Evolutionary conservation across 1,140 invertebrate species (phyloP), one percentile per base, ranked within the genome.

Genomic region (Magallana angulata): DNA sequence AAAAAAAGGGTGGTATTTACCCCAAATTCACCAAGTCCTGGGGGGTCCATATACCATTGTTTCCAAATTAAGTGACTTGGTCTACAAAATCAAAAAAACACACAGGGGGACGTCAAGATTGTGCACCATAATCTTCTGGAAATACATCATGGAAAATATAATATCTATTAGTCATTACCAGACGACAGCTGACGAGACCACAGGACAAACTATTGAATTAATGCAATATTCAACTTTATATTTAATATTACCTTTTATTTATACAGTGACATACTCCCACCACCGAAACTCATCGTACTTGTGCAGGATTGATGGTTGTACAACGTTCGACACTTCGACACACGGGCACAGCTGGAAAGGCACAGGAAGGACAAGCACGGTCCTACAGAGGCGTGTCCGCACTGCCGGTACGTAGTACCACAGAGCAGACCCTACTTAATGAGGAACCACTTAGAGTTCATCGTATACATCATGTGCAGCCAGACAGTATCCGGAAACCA

Each of bases 1-100:
- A 11, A 18, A 11, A 24, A 16, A 82, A 3, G 9, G 85, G 57
- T 11, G 83, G 76, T 1, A 62, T 12, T 18, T 68, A 7, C 18
- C 57, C 83, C 48, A 88, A 88, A 62, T 57, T 88, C 0, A 57
- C 80, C 7, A 48, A 11, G 18, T 18, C 16, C 14, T 82, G 68
- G 83, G 59, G 7, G 87, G 87, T 48, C 84, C 87, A n/a, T 85
- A 64, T 57, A 30, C 36, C 3, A 64, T 85, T 5, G 30, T 64
- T 11, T 8, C 11, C 6, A 36, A 57, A 57, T n/a, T 84, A 1
- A 57, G 68, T 16, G 83, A 88, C 30, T 48, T 88, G 6, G 16
- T 87, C 2, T 87, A 87, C 30, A 64, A 88, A 57, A 30, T 85
- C 16, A 9, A 68, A 14, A 16, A 16, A 48, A 48, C 36, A 48